Evolutionary conservation across 2,888 invertebrate species (phyloP).

Genomic region (Morinoia aosen): DNA sequence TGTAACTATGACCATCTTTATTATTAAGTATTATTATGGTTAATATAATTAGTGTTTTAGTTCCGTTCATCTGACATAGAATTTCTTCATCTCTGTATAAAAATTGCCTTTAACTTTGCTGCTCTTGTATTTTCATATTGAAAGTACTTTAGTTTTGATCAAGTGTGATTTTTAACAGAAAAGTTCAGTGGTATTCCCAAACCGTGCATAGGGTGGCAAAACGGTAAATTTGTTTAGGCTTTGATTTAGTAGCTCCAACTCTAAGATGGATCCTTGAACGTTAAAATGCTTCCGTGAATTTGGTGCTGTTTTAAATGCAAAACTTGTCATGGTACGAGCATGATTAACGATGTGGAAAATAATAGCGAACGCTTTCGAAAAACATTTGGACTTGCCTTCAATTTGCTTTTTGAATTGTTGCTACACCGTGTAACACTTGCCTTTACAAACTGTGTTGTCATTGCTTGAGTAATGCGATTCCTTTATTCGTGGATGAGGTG

Average conservation of each 20-base stretch:
- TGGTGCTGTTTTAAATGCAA: not conserved
- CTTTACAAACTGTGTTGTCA: not conserved
- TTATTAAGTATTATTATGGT: conserved; percentile 32
- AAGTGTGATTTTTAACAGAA: not conserved
- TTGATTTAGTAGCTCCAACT: not conserved
- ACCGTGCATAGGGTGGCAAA: not conserved
- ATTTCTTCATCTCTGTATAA: conserved; percentile 43
- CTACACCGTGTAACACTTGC: not conserved
- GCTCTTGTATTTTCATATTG: conserved; percentile 51
- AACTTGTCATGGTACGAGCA: not conserved
- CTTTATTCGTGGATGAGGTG: not conserved
- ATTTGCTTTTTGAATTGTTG: not conserved
- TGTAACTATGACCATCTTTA: conserved; percentile 47
- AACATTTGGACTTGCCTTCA: not conserved
- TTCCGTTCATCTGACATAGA: conserved; percentile 23
- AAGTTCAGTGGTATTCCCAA: not conserved
- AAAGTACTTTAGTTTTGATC: conserved; percentile 31
- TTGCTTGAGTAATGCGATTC: not conserved
- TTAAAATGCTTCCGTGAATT: not conserved
- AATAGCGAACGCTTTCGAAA: not conserved
- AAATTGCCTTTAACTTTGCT: not conserved
- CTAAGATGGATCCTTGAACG: not conserved
- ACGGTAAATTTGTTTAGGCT: not conserved
- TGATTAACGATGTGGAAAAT: not conserved
- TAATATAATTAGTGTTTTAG: conserved; percentile 44